Evolutionary conservation across 2,888 invertebrate species (phyloP).

Genomic region (Andrena praecox): DNA sequence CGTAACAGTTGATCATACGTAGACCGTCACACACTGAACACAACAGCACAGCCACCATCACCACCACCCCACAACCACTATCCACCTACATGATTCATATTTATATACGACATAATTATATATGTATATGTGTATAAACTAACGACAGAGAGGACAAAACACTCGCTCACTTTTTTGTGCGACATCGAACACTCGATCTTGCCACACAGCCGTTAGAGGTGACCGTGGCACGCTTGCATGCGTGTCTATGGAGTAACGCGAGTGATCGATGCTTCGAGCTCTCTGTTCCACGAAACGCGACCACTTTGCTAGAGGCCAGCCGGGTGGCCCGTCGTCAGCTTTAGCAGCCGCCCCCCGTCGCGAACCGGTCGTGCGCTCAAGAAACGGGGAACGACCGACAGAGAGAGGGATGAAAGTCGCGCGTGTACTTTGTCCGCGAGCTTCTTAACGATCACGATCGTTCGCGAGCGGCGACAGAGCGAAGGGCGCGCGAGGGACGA

Average conservation of each 20-base stretch:
- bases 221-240: slow-evolving; percentile 65
- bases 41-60: slow-evolving; percentile 74
- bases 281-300: slow-evolving; percentile 64
- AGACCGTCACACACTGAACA: slow-evolving; percentile 81
- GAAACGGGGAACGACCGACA: background rate
- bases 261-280: slow-evolving; percentile 54
- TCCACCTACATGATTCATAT: slow-evolving; percentile 68
- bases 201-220: slow-evolving; percentile 45
- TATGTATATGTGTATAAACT: slow-evolving; percentile 60
- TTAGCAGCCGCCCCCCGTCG: background rate
- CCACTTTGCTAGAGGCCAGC: too few species aligned
- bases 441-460: background rate
- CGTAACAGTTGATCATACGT: slow-evolving; percentile 33
- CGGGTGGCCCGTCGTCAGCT: too few species aligned
- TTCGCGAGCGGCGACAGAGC: background rate
- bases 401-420: background rate
- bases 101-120: slow-evolving; percentile 62
- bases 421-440: background rate
- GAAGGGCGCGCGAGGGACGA: background rate
- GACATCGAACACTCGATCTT: slow-evolving; percentile 41
- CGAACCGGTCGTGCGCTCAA: background rate
- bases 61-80: slow-evolving; percentile 44
- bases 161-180: slow-evolving; percentile 54
- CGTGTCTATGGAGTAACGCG: slow-evolving; percentile 46
- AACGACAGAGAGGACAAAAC: slow-evolving; percentile 30